Evolutionary conservation across 2,113 vertebrate species (phyloP), one percentile per base, ranked within the genome.

Genomic region (Ceyx margarethae): DNA sequence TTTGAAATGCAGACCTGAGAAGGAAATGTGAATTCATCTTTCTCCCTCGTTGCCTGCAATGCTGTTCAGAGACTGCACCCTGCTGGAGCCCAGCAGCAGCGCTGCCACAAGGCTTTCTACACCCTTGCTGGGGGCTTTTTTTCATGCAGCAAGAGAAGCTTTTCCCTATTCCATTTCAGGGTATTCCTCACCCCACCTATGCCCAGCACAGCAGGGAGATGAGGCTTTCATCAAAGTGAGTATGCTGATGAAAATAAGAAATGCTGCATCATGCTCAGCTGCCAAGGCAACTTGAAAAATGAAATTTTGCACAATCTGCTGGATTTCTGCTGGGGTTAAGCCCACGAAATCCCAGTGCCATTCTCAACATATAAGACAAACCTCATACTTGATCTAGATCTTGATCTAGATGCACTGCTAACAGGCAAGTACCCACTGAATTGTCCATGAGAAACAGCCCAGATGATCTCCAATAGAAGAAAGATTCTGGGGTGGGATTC

Each of bases 1-100:
- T 45, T 45, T 45, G 43, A 45, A 45, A 45, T 45, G 43, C 43
- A 45, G 43, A 16, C 43, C 11, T 45, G 43, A 45, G 43, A 45
- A 45, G 43, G 43, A 45, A 45, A 45, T 11, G 10, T 45, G 43
- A 45, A 16, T 45, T 45, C 43, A 45, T 16, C 43, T 45, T 45
- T 45, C 43, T 16, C 43, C 43, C 43, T 45, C 43, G 10, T 45
- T 45, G 85, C 43, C 64, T 54, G 81, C 53, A 10, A 6, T 1
- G 46, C 65, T 6, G 93, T 65, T 90, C 87, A 29, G 69, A 96
- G 92, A 73, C 83, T 90, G 90, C 85, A 43, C 91, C 73, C 95
- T 87, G 76, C 95, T 87, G 94, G 96, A 57, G 48, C 31, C 0
- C 15, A 22, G 64, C 28, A 29, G 85, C 85, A 81, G 19, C 8